Base-by-base conservation (phyloP, 2,797 vertebrate genomes). In the Parauchenoglanis punctatus region DNA sequence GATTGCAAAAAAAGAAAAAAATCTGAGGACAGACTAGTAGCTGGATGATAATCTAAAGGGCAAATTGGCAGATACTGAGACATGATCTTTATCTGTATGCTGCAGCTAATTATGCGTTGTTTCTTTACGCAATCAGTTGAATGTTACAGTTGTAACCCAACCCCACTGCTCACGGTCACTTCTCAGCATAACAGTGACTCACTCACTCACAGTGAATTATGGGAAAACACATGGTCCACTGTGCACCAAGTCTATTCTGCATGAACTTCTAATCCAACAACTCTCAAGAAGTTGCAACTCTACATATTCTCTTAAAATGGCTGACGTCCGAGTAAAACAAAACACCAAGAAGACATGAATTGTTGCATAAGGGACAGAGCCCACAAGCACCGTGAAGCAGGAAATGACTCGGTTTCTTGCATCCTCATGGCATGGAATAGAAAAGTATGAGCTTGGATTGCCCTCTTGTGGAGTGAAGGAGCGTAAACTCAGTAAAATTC, bases 401-500 rank as follows among this genome's bases (percentile, higher is more conserved):
- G 87, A 90, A 90, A 87, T 86, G 44, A 72, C 85, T 68, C 12
- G 61, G 65, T 44, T 83, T 70, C 84, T 87, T 65, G 61, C 54
- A 54, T 84, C 52, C 46, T 81, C 11, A 35, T 49, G 54, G 54
- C 18, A 56, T 12, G 13, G 17, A 67, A 58, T 17, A 10, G 28
- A 83, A 67, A 81, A 85, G 28, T 13, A 49, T 25, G 44, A 78
- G 80, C 20, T 65, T 31, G 49, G 65, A 54, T 76, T 78, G 59
- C 85, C 85, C 88, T 91, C 88, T 87, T 83, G 83, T 88, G 49
- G 20, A 15, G 35, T 1, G n/a, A 68, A n/a, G 17, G 68, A 86
- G 49, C 18, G 61, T n/a, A 56, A 59, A 10, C 18, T 61, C 81
- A 88, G 87, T 87, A 90, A 85, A 87, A 88, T 90, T 88, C 87